Conservation (phyloP, 2,888 invertebrate genomes). For the Spilarctia lutea region DNA sequence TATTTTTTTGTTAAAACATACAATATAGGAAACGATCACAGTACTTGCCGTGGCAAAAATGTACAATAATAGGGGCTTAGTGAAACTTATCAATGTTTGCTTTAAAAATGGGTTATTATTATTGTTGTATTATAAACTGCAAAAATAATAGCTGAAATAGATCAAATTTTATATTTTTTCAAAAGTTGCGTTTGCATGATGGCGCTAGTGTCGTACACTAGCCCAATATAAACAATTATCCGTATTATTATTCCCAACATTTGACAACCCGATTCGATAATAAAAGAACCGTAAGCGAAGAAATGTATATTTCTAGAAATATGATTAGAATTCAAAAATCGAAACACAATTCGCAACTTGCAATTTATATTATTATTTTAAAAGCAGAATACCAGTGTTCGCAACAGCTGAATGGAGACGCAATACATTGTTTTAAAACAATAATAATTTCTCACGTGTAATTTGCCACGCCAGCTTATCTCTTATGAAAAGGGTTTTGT, state of each 20-base stretch:
- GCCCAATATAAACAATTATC: not conserved
- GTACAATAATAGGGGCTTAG: too few relatives aligned
- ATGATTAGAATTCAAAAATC: constrained; percentile 6
- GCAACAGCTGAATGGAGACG: constrained; percentile 25
- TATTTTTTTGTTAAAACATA: too few relatives aligned
- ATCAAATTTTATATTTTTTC: too few relatives aligned
- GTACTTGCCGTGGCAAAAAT: too few relatives aligned
- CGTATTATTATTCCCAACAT: not conserved
- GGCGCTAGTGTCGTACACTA: too few relatives aligned
- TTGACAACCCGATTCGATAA: not conserved
- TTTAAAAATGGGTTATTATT: too few relatives aligned
- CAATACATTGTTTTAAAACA: constrained; percentile 31
- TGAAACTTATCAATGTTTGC: too few relatives aligned
- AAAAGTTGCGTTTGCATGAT: too few relatives aligned
- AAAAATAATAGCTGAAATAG: too few relatives aligned
- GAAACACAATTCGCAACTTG: constrained; percentile 2
- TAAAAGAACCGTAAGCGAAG: not conserved
- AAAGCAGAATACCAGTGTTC: constrained; percentile 18
- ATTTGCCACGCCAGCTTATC: constrained; percentile 26
- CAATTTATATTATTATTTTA: constrained; percentile 22
- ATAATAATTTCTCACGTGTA: constrained; percentile 31
- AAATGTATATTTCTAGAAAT: not conserved
- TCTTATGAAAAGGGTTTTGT: constrained; percentile 32
- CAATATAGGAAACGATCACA: too few relatives aligned
- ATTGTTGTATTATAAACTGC: too few relatives aligned